phyloP scores from a whole-genome alignment of 2,888 invertebrate genomes.

The Lasioglossum zephyrum region DNA sequence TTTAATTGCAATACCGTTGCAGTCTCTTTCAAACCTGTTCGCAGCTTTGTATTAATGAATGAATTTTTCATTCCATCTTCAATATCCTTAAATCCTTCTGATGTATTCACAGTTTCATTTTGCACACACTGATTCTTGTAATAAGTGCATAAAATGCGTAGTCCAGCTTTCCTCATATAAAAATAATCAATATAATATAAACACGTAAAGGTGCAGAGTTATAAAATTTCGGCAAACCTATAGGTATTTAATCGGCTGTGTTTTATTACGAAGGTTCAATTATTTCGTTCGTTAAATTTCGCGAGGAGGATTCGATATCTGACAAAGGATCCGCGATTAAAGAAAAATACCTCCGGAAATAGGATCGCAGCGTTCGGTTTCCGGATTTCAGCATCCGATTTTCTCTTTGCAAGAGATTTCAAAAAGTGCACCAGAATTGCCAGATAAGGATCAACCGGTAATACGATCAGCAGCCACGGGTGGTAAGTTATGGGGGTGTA shows the following conservation, averaged over 20 bases:
- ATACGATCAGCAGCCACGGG: slow-evolving; percentile 34
- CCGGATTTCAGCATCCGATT: slow-evolving; percentile 10
- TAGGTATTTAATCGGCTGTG: neutral
- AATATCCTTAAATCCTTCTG: too few species aligned
- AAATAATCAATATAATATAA: too few species aligned
- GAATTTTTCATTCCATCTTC: too few species aligned
- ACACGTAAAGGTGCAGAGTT: too few species aligned
- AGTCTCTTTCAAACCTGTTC: too few species aligned
- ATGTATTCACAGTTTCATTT: too few species aligned
- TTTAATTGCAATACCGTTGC: too few species aligned
- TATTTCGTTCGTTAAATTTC: neutral
- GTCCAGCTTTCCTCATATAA: too few species aligned
- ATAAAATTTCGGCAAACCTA: too few species aligned
- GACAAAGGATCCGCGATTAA: slow-evolving; percentile 1
- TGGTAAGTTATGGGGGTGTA: slow-evolving; percentile 57
- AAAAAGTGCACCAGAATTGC: slow-evolving; percentile 30
- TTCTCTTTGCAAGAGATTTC: neutral
- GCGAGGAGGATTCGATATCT: neutral
- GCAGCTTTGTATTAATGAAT: too few species aligned
- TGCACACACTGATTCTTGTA: too few species aligned
- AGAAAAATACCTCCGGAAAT: neutral
- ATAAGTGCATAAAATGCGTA: too few species aligned
- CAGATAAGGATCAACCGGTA: slow-evolving; percentile 36
- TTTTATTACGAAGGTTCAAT: neutral
- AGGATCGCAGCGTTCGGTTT: neutral